These are phyloP conservation scores for Scaptomyza caliginosa DNA, from an alignment of 2,888 invertebrate species.

Conservation along the genomic window DNA sequence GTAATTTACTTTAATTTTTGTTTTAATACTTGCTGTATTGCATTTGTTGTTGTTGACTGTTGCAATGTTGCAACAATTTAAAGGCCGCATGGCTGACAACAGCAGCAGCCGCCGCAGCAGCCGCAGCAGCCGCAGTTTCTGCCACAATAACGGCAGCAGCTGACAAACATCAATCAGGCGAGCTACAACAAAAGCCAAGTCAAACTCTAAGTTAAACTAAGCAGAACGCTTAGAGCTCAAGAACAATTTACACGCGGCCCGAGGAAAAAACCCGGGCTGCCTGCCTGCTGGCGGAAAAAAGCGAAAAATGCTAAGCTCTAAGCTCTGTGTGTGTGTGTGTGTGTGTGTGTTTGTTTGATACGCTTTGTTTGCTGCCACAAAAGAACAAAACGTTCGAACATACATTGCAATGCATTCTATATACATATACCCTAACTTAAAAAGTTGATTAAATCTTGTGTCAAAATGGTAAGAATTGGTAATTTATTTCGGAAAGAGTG, in stretches of 20 bases:
- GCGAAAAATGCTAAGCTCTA: slow-evolving; percentile 66
- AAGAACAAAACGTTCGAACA: slow-evolving; percentile 63
- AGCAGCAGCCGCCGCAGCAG: slow-evolving; percentile 20
- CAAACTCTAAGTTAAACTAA: slow-evolving; percentile 61
- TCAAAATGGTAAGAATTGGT: neutral
- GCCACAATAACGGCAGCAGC: slow-evolving; percentile 43
- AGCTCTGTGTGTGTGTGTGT: slow-evolving; percentile 30
- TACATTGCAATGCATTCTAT: slow-evolving; percentile 23
- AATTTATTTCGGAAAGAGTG: neutral
- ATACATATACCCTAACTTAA: slow-evolving; percentile 3
- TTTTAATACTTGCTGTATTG: slow-evolving; percentile 33
- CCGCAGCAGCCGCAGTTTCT: slow-evolving; percentile 16
- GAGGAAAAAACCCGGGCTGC: slow-evolving; percentile 42
- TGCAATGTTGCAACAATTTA: slow-evolving; percentile 64
- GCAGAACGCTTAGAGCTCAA: slow-evolving; percentile 72
- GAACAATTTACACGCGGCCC: slow-evolving; percentile 62
- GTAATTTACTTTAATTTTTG: slow-evolving; percentile 71
- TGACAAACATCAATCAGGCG: slow-evolving; percentile 70
- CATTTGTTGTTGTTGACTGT: slow-evolving; percentile 10
- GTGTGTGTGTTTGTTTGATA: slow-evolving; percentile 56
- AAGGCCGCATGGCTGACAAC: slow-evolving; percentile 53
- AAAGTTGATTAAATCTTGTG: neutral
- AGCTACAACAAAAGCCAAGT: slow-evolving; percentile 26
- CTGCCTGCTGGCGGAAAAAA: slow-evolving; percentile 62
- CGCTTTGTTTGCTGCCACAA: slow-evolving; percentile 75